A percentile compares a stretch with the other conserved stretches of the same genome.
These are phyloP conservation scores for Thomomys bottae DNA, from an alignment of 2,113 vertebrate species.

Conservation along the genomic window DNA sequence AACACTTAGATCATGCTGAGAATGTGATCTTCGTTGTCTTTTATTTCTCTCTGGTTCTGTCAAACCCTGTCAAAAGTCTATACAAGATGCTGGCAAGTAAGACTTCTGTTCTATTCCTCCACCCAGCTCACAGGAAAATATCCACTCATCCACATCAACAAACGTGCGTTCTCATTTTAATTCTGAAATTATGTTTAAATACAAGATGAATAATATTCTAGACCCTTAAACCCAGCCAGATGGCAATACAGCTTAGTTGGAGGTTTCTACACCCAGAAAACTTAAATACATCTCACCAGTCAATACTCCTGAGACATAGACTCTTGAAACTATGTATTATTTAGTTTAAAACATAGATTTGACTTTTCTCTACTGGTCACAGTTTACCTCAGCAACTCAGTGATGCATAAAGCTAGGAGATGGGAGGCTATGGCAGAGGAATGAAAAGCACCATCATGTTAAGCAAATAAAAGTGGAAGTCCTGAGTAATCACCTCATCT, in stretches of 20 bases:
- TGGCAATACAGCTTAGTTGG: background rate
- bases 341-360: slow-evolving; percentile 4
- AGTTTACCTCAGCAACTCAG: background rate
- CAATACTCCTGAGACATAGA: slow-evolving; percentile 24
- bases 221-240: background rate
- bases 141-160: background rate
- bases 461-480: slow-evolving; percentile 4
- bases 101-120: background rate
- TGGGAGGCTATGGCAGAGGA: background rate
- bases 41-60: background rate
- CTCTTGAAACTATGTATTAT: background rate
- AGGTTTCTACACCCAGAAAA: slow-evolving; percentile 2
- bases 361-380: background rate
- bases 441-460: background rate
- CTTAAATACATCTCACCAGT: background rate
- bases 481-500: background rate
- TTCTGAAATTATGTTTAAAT: slow-evolving; percentile 26
- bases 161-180: background rate
- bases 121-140: background rate
- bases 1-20: background rate
- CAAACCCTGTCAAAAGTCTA: background rate
- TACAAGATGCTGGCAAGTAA: background rate
- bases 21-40: background rate
- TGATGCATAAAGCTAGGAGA: background rate
- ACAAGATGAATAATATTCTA: background rate